phyloP scores from a whole-genome alignment of 1,140 invertebrate genomes.

The Macrobrachium nipponense region DNA sequence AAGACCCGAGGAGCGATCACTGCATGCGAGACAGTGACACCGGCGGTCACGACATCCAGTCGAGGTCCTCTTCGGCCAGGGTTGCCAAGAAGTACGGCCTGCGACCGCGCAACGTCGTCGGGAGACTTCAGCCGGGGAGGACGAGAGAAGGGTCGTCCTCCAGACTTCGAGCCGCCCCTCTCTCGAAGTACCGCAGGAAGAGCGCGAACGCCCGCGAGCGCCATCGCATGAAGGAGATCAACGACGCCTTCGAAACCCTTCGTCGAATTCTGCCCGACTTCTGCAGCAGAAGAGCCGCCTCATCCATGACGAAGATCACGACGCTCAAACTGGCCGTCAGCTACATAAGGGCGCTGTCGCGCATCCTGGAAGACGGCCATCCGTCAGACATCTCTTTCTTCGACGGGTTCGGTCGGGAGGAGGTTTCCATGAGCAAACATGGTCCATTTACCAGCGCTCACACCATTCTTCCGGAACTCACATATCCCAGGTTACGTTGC shows the following conservation, averaged over 20 bases:
- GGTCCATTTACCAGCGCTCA: not conserved
- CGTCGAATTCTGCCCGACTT: constrained; percentile 43
- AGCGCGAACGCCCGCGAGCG: constrained; percentile 52
- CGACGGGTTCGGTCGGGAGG: constrained; percentile 22
- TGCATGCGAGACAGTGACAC: not conserved
- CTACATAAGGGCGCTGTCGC: constrained; percentile 47
- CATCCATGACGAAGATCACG: constrained; percentile 56
- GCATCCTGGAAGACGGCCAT: constrained; percentile 39
- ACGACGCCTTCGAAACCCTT: constrained; percentile 48
- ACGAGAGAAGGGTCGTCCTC: constrained; percentile 24
- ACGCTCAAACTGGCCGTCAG: constrained; percentile 53
- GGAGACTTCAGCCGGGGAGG: constrained; percentile 36
- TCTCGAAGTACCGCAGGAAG: constrained; percentile 51
- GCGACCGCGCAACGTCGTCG: constrained; percentile 30
- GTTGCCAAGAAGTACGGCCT: constrained; percentile 43
- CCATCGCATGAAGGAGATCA: constrained; percentile 55
- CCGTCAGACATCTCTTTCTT: constrained; percentile 43
- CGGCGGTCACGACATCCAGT: not conserved
- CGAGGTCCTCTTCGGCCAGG: constrained; percentile 14
- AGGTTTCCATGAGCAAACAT: not conserved
- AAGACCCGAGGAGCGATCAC: not conserved
- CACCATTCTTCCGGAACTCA: not conserved
- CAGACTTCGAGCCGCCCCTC: constrained; percentile 31
- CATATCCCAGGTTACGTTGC: too few species aligned
- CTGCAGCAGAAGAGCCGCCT: constrained; percentile 40